Evolutionary conservation across 2,888 invertebrate genomes (phyloP).

Genomic region (Polia nebulosa): DNA sequence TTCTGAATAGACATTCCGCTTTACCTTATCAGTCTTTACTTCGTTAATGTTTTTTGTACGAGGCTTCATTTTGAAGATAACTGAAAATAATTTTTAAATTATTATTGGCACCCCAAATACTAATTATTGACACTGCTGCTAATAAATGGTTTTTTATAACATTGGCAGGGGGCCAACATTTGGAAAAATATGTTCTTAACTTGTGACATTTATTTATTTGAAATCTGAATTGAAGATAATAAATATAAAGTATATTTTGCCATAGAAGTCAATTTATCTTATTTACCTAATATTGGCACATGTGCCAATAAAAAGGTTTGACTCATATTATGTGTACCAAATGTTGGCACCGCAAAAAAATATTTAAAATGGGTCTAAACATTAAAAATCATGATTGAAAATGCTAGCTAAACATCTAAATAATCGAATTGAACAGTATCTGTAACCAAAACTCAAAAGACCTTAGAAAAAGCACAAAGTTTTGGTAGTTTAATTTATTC

Average conservation of each 20-base stretch:
- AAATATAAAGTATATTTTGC: background rate
- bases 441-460: slow-evolving; percentile 11
- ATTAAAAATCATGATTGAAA: slow-evolving; percentile 3
- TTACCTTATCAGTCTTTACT: slow-evolving; percentile 11
- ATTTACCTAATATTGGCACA: slow-evolving; percentile 2
- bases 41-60: slow-evolving; percentile 11
- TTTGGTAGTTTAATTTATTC: too few relatives aligned
- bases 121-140: slow-evolving; percentile 4
- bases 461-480: background rate
- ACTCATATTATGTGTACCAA: background rate
- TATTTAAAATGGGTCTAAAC: background rate
- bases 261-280: background rate
- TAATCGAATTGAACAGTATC: slow-evolving; percentile 10
- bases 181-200: background rate
- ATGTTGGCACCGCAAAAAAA: slow-evolving; percentile 3
- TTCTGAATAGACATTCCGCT: slow-evolving; percentile 3
- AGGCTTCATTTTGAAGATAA: slow-evolving; percentile 19
- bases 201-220: background rate
- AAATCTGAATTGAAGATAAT: background rate
- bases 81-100: background rate
- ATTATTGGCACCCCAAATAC: slow-evolving; percentile 19
- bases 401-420: background rate
- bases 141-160: slow-evolving; percentile 6
- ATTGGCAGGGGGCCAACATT: slow-evolving; percentile 1
- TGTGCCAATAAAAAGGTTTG: slow-evolving; percentile 4